Evolutionary conservation across 2,888 invertebrate species (phyloP).

Genomic region (Rhamnusium bicolor): DNA sequence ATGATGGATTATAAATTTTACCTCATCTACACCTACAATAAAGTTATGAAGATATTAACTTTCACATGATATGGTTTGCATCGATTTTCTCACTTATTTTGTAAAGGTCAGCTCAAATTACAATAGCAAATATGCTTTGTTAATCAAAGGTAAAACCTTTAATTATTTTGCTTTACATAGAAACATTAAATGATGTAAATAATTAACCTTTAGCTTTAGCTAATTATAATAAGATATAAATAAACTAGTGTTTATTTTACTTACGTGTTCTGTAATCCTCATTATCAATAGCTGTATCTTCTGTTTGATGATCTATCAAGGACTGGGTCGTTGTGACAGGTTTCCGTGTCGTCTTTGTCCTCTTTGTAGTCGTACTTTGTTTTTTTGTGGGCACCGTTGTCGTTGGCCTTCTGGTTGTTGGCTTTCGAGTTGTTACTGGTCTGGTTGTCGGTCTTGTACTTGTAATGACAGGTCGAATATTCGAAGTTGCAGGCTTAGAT

Average conservation of each 20-base stretch:
- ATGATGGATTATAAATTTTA: neutral
- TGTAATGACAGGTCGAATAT: slow-evolving; percentile 58
- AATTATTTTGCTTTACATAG: neutral
- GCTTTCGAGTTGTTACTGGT: slow-evolving; percentile 61
- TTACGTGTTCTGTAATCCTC: slow-evolving; percentile 69
- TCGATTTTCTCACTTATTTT: slow-evolving; percentile 8
- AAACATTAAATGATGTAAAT: neutral
- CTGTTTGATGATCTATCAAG: slow-evolving; percentile 64
- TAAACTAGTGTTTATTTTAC: too few relatives aligned
- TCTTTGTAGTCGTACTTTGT: slow-evolving; percentile 44
- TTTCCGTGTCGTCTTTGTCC: slow-evolving; percentile 71
- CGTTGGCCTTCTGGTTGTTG: slow-evolving; percentile 70
- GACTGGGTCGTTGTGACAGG: slow-evolving; percentile 70
- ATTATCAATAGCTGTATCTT: slow-evolving; percentile 41
- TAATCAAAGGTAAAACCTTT: slow-evolving; percentile 10
- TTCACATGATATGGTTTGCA: neutral
- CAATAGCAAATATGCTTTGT: neutral
- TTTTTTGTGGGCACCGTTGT: slow-evolving; percentile 41
- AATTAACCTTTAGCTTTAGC: neutral
- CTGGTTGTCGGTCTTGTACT: slow-evolving; percentile 60
- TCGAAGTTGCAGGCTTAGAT: slow-evolving; percentile 61
- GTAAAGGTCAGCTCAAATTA: slow-evolving; percentile 12
- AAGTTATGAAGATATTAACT: neutral
- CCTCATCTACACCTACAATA: neutral
- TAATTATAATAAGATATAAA: neutral